Evolutionary conservation across 2,888 invertebrate species (phyloP), one percentile per base, ranked within the genome.

Genomic region (Megamerina dolium): DNA sequence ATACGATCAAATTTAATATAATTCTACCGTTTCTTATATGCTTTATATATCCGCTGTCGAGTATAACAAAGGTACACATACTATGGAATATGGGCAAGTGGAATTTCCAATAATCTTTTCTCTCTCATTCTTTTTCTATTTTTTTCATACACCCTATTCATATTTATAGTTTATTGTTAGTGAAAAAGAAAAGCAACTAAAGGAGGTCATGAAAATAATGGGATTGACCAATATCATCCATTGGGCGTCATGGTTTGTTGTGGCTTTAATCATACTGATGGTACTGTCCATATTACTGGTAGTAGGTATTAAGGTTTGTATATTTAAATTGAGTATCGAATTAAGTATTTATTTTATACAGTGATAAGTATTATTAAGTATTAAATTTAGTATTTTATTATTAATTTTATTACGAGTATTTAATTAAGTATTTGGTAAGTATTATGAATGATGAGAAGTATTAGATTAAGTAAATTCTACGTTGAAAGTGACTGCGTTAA

Each of bases 121-220:
- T 14, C 6, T 12, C 30, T 19, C 12, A 8, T 13, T 9, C 19
- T 33, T 21, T n/a, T 5, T n/a, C 14, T 13, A 16, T 32, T 18
- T 18, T n/a, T 14, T 17, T 37, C 14, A 3, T 6, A 26, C 19
- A 19, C 19, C 13, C 18, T 13, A 8, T 39, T 14, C 17, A 5
- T 20, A 6, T 20, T 26, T 26, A 12, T 17, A 55, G 55, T 62
- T 61, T 37, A 63, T 82, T 19, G 76, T 79, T 1, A 69, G 73
- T 32, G 82, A 82, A 58, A 82, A 82, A 60, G 81, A 83, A 54
- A 73, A 74, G 40, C 74, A 77, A 41, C 60, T 81, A 3, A 70
- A 91, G 84, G 92, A 92, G 76, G 82, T 88, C 1, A 86, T 92
- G 87, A 90, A 89, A 75, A 87, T 92, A 72, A 90, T 91, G 85